Base-by-base conservation (phyloP, 2,888 invertebrate genomes). In the Pseudanteris insignis region DNA sequence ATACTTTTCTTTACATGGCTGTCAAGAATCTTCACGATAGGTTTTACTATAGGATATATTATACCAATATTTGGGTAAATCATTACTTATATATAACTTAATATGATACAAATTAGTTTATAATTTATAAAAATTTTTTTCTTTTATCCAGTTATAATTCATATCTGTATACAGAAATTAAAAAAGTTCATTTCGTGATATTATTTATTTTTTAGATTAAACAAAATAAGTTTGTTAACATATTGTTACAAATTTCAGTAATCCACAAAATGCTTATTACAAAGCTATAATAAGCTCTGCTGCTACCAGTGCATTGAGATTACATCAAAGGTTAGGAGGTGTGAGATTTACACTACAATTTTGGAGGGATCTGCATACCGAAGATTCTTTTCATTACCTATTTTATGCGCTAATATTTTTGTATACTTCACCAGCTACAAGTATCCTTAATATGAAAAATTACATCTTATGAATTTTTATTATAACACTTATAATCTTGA, bases 331-430 rank as follows among this genome's bases (percentile, higher is more conserved):
- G 61, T 83, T 98, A 68, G 95, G 96, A 11, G 84, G 87, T 63
- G 90, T 96, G 70, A 85, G 89, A 53, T 83, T 97, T 48, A 91
- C 88, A 21, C 84, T 91, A 62, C 91, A 92, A 78, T 98, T 96
- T 81, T 81, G 97, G 58, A 85, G 87, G 4, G 82, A 86, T 40
- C 83, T 98, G 67, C 84, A 94, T 71, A 80, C 89, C 13, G 98
- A 99, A 81, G 94, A 94, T 82, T 95, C 96, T 70, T 96, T 94
- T 64, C 99, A 99, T 80, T 99, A 99, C 77, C 84, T 99, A 66
- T 89, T 98, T 83, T 99, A 91, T 81, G 94, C 96, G 33, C 83
- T 96, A 69, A 93, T 98, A 75, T 99, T 99, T 81, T 86, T 97
- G 73, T 94, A 92, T 80, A 90, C 91, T 24, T 84, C 89, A 51